Conservation (phyloP, 2,888 invertebrate species). For the Tenthredo scrophulariae region DNA sequence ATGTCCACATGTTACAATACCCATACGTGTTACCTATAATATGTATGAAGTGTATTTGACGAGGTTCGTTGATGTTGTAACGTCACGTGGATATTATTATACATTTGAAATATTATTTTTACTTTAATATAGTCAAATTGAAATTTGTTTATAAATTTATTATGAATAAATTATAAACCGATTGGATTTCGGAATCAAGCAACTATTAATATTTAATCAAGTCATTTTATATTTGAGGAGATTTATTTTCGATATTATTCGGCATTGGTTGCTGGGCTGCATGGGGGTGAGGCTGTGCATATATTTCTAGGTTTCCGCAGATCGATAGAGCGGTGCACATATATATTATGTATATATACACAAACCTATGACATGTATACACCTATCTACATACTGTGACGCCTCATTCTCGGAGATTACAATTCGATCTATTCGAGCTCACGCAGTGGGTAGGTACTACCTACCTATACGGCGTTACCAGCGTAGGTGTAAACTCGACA, state of each 20-base stretch:
- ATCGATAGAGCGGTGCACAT: slow-evolving; percentile 34
- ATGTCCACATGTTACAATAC: too few relatives aligned
- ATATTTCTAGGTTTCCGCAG: slow-evolving; percentile 9
- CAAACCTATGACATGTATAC: background rate
- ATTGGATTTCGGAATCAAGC: background rate
- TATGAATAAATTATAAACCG: background rate
- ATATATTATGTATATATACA: too few relatives aligned
- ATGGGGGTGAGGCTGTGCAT: slow-evolving; percentile 20
- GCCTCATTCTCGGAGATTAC: slow-evolving; percentile 44
- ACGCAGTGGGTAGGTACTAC: background rate
- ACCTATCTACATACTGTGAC: background rate
- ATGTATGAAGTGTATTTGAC: background rate
- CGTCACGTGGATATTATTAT: too few relatives aligned
- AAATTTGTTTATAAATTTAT: background rate
- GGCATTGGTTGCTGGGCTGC: background rate
- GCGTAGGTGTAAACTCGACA: slow-evolving; percentile 40
- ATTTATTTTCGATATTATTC: slow-evolving; percentile 28
- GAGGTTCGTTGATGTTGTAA: background rate
- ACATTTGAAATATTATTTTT: too few relatives aligned
- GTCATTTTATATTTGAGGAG: background rate
- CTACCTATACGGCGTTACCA: background rate
- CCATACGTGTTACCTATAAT: too few relatives aligned
- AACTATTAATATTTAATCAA: background rate
- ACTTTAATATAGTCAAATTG: too few relatives aligned
- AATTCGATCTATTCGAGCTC: slow-evolving; percentile 36